Percentiles rank a stretch among this genome's conserved stretches.
These are phyloP conservation scores for Chelonus insularis DNA, from an alignment of 1,140 invertebrate genomes.

Conservation along the genomic window DNA sequence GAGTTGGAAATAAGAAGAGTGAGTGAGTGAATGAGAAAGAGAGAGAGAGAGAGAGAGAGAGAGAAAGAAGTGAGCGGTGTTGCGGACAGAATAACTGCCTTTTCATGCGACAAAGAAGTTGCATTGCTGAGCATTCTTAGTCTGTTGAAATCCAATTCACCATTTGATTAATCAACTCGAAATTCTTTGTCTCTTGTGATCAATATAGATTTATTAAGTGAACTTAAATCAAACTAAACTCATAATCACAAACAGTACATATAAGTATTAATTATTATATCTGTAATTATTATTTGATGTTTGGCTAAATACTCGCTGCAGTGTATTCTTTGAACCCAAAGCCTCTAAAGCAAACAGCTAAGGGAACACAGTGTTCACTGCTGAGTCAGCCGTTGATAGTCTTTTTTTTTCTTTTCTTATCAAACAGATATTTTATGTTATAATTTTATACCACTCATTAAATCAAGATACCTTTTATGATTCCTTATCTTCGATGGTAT, in stretches of 20 bases:
- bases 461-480: background rate
- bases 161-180: background rate
- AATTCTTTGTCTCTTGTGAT: background rate
- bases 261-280: background rate
- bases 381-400: slow-evolving; percentile 46
- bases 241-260: background rate
- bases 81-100: background rate
- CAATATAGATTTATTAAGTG: background rate
- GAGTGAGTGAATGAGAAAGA: background rate
- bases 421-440: background rate
- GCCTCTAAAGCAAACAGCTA: slow-evolving; percentile 47
- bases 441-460: background rate
- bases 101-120: slow-evolving; percentile 4
- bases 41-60: background rate
- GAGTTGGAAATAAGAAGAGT: slow-evolving; percentile 24
- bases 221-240: background rate
- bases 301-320: slow-evolving; percentile 46
- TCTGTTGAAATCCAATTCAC: background rate
- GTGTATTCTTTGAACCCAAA: slow-evolving; percentile 58
- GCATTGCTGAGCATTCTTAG: background rate
- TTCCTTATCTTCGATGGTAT: slow-evolving; percentile 31
- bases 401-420: background rate
- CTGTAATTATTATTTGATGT: background rate
- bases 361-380: slow-evolving; percentile 58
- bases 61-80: slow-evolving; percentile 47